Base-by-base conservation (phyloP, 2,888 invertebrate species). In the Neuroscelio doddi region DNA sequence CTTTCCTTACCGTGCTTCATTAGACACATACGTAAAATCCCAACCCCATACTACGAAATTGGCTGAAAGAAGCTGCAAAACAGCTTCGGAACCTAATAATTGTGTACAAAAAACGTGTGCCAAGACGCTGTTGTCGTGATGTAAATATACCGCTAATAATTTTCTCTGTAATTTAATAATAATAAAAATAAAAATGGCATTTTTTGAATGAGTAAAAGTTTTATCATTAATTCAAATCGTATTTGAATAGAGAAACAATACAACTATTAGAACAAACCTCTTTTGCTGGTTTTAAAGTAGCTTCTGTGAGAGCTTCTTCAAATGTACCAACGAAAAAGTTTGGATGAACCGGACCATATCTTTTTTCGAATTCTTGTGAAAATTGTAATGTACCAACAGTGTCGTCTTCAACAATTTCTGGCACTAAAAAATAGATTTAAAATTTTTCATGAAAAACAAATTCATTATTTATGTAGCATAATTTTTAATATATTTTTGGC, bases 61-160 rank as follows among this genome's bases (percentile, higher is more conserved):
- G 56, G 91, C 91, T 55, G 93, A 91, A 41, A 99, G 89, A 63
- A 94, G 93, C 81, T 95, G 93, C 77, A 96, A 90, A 46, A 98
- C 93, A 12, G 94, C 93, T 80, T 97, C 96, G 77, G 93, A 93
- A 83, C 97, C 96, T 71, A 98, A 87, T 62, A 97, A 88, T 84
- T 96, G 95, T 55, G 96, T 95, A 86, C 98, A 97, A 88, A 98
- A 99, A 69, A 98, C 97, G 86, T 99, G 97, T 29, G 96, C 92
- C 73, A 97, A 87, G 56, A 98, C 96, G 74, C 97, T 97, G 70
- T 91, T 91, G 85, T 98, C 98, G 85, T 98, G 96, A 85, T 99
- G 98, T 21, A 99, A 88, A 87, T 99, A 99, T 63, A 99, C 90
- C 14, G 96, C 97, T 71, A 99, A 87, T 58, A 97, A 89, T 86